These are phyloP conservation scores for Nannoperca australis DNA, from an alignment of 2,797 vertebrate genomes.

Conservation along the genomic window DNA sequence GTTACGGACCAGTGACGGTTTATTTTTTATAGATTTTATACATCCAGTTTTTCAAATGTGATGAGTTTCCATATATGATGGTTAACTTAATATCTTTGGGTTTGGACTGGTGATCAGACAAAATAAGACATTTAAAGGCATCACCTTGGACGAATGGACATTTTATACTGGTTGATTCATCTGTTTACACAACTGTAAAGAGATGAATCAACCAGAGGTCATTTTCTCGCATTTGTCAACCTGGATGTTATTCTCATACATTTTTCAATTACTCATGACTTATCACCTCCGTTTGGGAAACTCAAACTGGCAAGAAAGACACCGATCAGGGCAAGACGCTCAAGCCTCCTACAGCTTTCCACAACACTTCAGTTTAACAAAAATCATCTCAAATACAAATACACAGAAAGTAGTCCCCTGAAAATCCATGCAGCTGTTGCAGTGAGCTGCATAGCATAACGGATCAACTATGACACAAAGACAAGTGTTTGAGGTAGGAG, in stretches of 20 bases:
- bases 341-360: conserved; percentile 21
- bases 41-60: background rate
- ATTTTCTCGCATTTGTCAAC: background rate
- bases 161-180: background rate
- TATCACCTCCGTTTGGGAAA: background rate
- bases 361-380: conserved; percentile 38
- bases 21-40: background rate
- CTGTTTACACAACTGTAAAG: background rate
- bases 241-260: background rate
- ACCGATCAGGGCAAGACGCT: background rate
- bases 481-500: background rate
- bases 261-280: background rate
- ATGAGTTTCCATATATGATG: background rate
- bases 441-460: conserved; percentile 13
- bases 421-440: conserved; percentile 1
- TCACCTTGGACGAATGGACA: background rate
- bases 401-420: conserved; percentile 9
- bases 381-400: conserved; percentile 33
- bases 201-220: background rate
- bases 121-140: background rate
- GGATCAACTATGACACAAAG: too few relatives aligned
- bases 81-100: background rate
- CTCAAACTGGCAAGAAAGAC: background rate
- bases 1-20: background rate
- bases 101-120: background rate